Evolutionary conservation across 2,113 vertebrate genomes (phyloP).

Genomic region (Cricetomys ansorgei): DNA sequence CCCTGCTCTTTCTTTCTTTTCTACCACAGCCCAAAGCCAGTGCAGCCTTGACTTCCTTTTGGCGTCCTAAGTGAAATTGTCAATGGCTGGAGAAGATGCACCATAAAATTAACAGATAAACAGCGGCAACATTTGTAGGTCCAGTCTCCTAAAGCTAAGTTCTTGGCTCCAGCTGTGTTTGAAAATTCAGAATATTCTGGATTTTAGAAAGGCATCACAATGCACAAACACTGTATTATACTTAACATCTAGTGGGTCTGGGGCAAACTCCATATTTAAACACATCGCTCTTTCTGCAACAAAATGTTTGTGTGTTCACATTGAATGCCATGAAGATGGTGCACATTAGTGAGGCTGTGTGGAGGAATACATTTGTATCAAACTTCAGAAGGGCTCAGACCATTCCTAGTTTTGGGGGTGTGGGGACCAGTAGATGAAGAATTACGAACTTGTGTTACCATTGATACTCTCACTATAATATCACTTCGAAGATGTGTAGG

Average conservation of each 20-base stretch:
- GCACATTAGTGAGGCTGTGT: neutral
- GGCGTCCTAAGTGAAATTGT: neutral
- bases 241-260: neutral
- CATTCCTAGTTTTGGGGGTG: neutral
- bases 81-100: neutral
- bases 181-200: neutral
- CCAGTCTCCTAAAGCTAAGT: neutral
- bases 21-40: neutral
- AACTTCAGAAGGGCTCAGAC: neutral
- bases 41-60: neutral
- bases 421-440: neutral
- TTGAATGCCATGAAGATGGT: neutral
- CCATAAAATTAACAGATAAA: neutral
- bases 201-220: conserved; percentile 23
- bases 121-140: neutral
- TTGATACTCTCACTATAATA: neutral
- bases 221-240: neutral
- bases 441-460: neutral
- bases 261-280: conserved; percentile 17
- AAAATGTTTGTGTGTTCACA: neutral
- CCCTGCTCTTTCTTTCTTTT: neutral
- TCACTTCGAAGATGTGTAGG: neutral
- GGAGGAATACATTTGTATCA: neutral
- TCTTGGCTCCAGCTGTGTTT: neutral
- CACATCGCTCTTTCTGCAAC: neutral